Evolutionary conservation across 2,113 vertebrate species (phyloP).

Genomic region (Fulica atra): DNA sequence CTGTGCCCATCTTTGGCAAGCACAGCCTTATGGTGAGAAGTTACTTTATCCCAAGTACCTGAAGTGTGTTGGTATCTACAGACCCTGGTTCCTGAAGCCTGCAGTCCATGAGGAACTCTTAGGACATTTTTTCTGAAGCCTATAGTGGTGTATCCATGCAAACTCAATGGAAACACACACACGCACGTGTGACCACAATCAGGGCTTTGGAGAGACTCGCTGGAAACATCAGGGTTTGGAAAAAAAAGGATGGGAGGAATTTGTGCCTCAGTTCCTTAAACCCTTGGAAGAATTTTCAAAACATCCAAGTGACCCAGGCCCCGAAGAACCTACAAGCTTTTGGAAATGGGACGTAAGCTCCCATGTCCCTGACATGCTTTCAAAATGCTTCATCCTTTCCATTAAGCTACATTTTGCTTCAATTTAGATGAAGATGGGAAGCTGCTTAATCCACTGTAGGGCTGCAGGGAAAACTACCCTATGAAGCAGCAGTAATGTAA

Average conservation of each 20-base stretch:
- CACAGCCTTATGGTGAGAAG: neutral
- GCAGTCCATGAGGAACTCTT: fast-evolving
- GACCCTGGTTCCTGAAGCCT: neutral
- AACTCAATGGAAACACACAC: neutral
- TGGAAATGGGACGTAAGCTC: neutral
- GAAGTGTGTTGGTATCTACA: neutral
- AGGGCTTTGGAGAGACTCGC: neutral
- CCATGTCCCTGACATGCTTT: fast-evolving
- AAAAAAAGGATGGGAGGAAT: neutral
- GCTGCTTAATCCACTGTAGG: neutral
- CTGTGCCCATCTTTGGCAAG: neutral
- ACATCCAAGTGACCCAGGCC: neutral
- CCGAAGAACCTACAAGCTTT: neutral
- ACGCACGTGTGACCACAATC: neutral
- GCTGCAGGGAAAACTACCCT: neutral
- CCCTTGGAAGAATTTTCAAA: neutral
- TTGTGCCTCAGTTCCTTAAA: neutral
- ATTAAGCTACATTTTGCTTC: neutral
- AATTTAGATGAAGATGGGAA: neutral
- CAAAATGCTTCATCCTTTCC: neutral
- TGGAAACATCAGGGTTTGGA: neutral
- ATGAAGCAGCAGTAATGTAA: neutral
- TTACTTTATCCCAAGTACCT: neutral
- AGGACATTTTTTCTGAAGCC: neutral
- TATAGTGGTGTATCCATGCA: neutral